These are phyloP conservation scores for Oryzias curvinotus DNA, from an alignment of 2,113 vertebrate genomes.

Conservation along the genomic window DNA sequence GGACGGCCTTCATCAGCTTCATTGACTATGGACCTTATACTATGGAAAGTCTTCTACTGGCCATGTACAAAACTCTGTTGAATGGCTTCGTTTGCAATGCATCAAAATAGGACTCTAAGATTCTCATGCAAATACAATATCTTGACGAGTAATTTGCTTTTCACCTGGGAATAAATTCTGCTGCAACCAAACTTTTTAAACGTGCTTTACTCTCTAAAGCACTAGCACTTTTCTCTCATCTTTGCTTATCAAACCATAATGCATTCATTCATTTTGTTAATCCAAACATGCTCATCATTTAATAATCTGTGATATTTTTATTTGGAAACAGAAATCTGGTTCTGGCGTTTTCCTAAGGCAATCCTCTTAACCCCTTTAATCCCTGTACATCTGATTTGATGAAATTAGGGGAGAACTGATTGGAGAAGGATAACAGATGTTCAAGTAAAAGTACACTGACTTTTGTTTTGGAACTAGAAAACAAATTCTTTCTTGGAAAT, in stretches of 20 bases:
- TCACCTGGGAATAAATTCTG: too few species aligned
- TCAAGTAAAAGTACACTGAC: too few species aligned
- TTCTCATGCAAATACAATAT: too few species aligned
- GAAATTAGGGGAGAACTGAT: neutral
- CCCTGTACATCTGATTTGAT: neutral
- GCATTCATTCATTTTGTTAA: conserved; percentile 2
- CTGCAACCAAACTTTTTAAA: neutral
- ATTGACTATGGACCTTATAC: neutral
- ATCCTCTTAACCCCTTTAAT: neutral
- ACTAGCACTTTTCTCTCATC: conserved; percentile 1
- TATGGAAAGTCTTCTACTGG: too few species aligned
- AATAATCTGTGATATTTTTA: conserved; percentile 4
- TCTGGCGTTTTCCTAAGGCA: too few species aligned
- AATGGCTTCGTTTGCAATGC: neutral
- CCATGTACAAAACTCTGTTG: neutral
- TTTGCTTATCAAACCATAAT: conserved; percentile 5
- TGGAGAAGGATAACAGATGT: too few species aligned
- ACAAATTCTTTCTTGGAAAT: too few species aligned
- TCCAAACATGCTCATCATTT: conserved; percentile 5
- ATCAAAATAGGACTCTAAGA: too few species aligned
- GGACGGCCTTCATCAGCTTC: conserved; percentile 38
- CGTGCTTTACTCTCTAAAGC: conserved; percentile 6
- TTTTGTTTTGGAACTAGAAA: too few species aligned
- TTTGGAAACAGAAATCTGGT: neutral
- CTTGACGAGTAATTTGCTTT: too few species aligned